A percentile compares a stretch with the other conserved stretches of the same genome.
phyloP scores from a whole-genome alignment of 2,888 invertebrate genomes.

The Drosophila atripex region DNA sequence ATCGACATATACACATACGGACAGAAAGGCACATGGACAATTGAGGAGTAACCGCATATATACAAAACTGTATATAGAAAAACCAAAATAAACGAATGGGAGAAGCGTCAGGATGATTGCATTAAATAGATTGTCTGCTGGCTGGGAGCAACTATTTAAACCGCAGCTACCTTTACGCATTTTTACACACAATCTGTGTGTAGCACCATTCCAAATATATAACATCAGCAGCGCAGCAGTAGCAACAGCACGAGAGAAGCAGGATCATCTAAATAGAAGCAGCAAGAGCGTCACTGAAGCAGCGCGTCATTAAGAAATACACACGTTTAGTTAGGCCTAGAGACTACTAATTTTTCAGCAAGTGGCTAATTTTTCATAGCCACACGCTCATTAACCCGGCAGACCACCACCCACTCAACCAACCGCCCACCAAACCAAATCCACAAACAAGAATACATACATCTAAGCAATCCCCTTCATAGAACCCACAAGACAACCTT shows the following conservation, averaged over 20 bases:
- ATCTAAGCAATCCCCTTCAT: slow-evolving; percentile 23
- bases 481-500: slow-evolving; percentile 28
- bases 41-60: slow-evolving; percentile 24
- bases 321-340: slow-evolving; percentile 53
- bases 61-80: slow-evolving; percentile 45
- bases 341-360: slow-evolving; percentile 67
- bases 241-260: slow-evolving; percentile 17
- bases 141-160: slow-evolving; percentile 28
- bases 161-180: slow-evolving; percentile 39
- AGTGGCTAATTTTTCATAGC: slow-evolving; percentile 78
- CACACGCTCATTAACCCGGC: slow-evolving; percentile 55
- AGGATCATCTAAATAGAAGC: slow-evolving; percentile 7
- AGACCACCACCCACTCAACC: slow-evolving; percentile 6
- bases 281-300: slow-evolving; percentile 13
- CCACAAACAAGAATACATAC: slow-evolving; percentile 3
- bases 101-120: slow-evolving; percentile 52
- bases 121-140: slow-evolving; percentile 42
- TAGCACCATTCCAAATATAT: slow-evolving; percentile 68
- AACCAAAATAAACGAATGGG: slow-evolving; percentile 43
- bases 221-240: slow-evolving; percentile 23
- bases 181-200: slow-evolving; percentile 66
- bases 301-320: slow-evolving; percentile 45
- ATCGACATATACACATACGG: slow-evolving; percentile 34
- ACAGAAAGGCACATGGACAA: slow-evolving; percentile 5
- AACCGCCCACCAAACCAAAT: slow-evolving; percentile 14